phyloP scores from a whole-genome alignment of 2,888 invertebrate genomes.

The Prosapia bicincta region DNA sequence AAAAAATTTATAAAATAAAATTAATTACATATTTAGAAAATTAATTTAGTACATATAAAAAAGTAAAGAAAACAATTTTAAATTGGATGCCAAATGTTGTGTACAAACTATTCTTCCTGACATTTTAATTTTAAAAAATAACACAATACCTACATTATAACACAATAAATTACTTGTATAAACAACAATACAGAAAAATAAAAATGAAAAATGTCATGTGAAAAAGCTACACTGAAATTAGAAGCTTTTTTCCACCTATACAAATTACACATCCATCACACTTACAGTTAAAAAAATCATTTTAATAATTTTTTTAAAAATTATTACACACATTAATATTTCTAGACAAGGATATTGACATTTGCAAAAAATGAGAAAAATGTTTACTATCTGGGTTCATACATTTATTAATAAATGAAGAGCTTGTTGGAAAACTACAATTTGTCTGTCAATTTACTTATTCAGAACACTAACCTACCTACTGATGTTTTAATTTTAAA shows the following conservation, averaged over 20 bases:
- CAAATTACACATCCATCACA: background rate
- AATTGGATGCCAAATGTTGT: background rate
- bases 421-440: background rate
- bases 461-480: constrained; percentile 33
- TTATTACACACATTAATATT: background rate
- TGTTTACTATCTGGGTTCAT: background rate
- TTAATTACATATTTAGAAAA: background rate
- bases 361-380: background rate
- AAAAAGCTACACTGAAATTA: constrained; percentile 2
- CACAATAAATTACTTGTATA: background rate
- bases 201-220: background rate
- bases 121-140: background rate
- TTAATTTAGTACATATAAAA: too few relatives aligned
- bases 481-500: constrained; percentile 26
- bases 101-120: background rate
- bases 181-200: background rate
- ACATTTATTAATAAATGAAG: background rate
- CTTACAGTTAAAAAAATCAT: background rate
- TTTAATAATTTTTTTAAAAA: background rate
- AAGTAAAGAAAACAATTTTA: background rate
- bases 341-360: background rate
- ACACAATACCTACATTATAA: background rate
- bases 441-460: constrained; percentile 2
- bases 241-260: background rate
- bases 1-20: too few relatives aligned